Evolutionary conservation across 2,113 vertebrate genomes (phyloP).

Genomic region (Neofelis nebulosa): DNA sequence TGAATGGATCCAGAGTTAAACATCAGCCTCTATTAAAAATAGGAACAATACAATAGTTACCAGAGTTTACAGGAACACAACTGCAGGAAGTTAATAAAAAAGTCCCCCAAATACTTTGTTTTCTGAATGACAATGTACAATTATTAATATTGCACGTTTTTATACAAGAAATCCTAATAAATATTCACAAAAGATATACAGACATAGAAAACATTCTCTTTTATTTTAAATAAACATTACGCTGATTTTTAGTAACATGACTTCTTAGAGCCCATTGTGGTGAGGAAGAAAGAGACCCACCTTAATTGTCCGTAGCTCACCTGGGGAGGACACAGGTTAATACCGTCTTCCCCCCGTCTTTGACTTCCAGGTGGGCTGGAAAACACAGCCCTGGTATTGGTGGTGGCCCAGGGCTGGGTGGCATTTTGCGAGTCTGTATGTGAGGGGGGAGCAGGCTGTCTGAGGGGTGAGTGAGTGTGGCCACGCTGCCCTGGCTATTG

Average conservation of each 20-base stretch:
- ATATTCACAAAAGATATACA: conserved; percentile 94
- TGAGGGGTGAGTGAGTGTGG: neutral
- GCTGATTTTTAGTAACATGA: conserved; percentile 79
- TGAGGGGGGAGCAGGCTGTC: neutral
- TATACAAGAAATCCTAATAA: conserved; percentile 94
- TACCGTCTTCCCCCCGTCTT: neutral
- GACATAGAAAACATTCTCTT: conserved; percentile 84
- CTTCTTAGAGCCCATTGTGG: conserved; percentile 81
- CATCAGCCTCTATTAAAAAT: conserved; percentile 76
- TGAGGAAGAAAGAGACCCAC: conserved; percentile 12
- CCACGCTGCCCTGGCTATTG: neutral
- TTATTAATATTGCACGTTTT: conserved; percentile 93
- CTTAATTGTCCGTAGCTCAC: conserved; percentile 48
- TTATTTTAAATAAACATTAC: conserved; percentile 86
- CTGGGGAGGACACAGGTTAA: conserved; percentile 50
- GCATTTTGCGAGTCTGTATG: neutral
- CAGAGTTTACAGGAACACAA: conserved; percentile 81
- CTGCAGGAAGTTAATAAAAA: conserved; percentile 78
- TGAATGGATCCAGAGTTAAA: conserved; percentile 79
- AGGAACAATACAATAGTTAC: conserved; percentile 70
- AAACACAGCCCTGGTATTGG: neutral
- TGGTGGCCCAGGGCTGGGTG: neutral
- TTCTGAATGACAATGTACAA: conserved; percentile 88
- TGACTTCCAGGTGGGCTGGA: conserved; percentile 47
- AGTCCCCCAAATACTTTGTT: conserved; percentile 73